Base-by-base conservation (phyloP, 2,888 invertebrate species). In the Patella pellucida region DNA sequence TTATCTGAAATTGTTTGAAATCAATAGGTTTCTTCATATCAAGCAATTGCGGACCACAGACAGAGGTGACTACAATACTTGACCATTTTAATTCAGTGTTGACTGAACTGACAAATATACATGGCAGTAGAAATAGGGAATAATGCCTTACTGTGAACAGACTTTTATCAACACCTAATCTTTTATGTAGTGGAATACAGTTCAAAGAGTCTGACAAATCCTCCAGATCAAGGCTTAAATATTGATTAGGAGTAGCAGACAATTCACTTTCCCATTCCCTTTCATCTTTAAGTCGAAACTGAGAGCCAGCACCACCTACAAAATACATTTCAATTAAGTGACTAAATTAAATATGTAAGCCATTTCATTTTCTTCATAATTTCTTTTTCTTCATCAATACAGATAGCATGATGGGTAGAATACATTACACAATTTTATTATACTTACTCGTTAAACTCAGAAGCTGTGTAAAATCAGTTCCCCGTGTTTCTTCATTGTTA, bases 241-340 rank as follows among this genome's bases (percentile, higher is more conserved):
- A 69, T 27, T 82, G 76, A 23, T 52, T 71, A 3, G 73, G 69
- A 27, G 62, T 19, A 16, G 67, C 69, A 27, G 69, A 69, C 50
- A 69, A 75, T 68, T 78, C 82, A 15, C 78, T 83, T 62, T 84
- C 83, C 81, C 85, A 85, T 67, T 80, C 81, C 51, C 80, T 79
- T 68, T 85, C 85, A 78, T 84, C 83, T 74, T 84, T 82, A 51
- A 86, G 84, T 41, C 85, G 80, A 70, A 86, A 85, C 74, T 84
- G 85, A 11, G 85, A 78, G 16, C 80, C 72, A 19, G 84, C 77
- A 52, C 80, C 76, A 23, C 82, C 86, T 85, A 69, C 12, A 74
- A 76, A 56, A 41, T 27, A 52, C 4, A 62, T 56, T 41, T 12
- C 56, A 72, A 23, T 7, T 15, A 23, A 31, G 11, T 68, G 14